Percentiles rank a stretch among this genome's conserved stretches.
Evolutionary conservation across 1,140 invertebrate species (phyloP).

Genomic region (Sipha flava): DNA sequence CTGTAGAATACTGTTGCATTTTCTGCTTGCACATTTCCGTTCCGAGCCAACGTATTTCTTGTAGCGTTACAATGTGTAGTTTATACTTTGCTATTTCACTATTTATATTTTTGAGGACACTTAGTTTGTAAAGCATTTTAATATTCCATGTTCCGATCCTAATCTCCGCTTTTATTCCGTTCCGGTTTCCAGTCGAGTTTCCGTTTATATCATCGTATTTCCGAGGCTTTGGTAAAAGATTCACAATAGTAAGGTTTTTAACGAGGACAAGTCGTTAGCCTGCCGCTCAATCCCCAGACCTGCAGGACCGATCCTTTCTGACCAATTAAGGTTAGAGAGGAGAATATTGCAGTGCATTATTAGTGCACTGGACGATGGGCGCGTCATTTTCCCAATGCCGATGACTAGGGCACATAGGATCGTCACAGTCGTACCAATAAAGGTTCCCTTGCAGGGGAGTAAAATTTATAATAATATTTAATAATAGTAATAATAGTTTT

Average conservation of each 20-base stretch:
- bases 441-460: neutral
- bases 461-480: too few relatives aligned
- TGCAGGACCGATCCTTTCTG: conserved; percentile 16
- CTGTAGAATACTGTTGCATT: conserved; percentile 17
- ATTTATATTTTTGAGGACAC: neutral
- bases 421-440: neutral
- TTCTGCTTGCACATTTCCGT: conserved; percentile 14
- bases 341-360: neutral
- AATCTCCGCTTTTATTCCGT: too few relatives aligned
- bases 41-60: conserved; percentile 34
- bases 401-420: neutral
- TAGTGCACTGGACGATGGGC: neutral
- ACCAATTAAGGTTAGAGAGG: neutral
- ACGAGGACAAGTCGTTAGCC: conserved; percentile 21
- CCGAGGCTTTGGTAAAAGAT: conserved; percentile 17
- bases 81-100: conserved; percentile 33
- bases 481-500: too few relatives aligned
- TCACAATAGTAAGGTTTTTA: conserved; percentile 18
- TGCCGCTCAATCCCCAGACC: conserved; percentile 32
- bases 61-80: conserved; percentile 34
- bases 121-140: conserved; percentile 17
- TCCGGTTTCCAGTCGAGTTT: too few relatives aligned
- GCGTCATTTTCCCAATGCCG: neutral
- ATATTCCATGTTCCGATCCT: too few relatives aligned
- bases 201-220: conserved; percentile 32